Evolutionary conservation across 2,113 vertebrate genomes (phyloP).

Genomic region (Chaetura pelagica): DNA sequence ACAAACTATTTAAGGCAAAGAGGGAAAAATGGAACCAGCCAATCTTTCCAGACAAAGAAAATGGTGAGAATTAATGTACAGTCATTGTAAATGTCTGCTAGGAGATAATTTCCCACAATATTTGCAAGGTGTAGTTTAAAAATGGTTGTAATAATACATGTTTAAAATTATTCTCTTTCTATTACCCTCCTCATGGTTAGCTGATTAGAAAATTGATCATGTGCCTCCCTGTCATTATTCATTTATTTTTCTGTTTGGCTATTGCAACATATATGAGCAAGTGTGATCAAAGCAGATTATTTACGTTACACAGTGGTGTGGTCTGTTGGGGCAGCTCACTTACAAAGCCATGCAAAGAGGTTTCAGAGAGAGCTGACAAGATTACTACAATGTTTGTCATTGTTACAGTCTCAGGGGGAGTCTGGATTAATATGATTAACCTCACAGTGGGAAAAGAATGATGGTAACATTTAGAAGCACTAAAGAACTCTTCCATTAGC

Average conservation of each 20-base stretch:
- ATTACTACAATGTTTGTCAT: not conserved
- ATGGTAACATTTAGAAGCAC: slow-evolving; percentile 17
- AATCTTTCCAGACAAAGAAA: not conserved
- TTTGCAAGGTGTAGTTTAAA: not conserved
- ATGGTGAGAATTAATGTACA: not conserved
- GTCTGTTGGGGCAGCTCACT: not conserved
- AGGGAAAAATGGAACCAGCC: not conserved
- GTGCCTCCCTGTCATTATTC: not conserved
- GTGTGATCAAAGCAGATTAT: not conserved
- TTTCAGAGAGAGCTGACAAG: not conserved
- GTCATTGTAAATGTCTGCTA: not conserved
- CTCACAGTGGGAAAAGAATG: not conserved
- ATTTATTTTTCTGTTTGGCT: not conserved
- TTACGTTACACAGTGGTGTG: not conserved
- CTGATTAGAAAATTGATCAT: not conserved
- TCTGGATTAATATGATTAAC: slow-evolving; percentile 42
- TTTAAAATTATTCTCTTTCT: not conserved
- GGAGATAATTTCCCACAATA: not conserved
- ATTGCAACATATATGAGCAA: not conserved
- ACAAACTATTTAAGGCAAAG: not conserved
- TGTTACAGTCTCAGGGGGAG: slow-evolving; percentile 26
- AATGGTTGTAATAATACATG: not conserved
- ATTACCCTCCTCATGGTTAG: not conserved
- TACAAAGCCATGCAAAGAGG: not conserved
- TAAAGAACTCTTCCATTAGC: not conserved